phyloP scores from a whole-genome alignment of 2,888 invertebrate genomes.

The Conops quadrifasciatus region DNA sequence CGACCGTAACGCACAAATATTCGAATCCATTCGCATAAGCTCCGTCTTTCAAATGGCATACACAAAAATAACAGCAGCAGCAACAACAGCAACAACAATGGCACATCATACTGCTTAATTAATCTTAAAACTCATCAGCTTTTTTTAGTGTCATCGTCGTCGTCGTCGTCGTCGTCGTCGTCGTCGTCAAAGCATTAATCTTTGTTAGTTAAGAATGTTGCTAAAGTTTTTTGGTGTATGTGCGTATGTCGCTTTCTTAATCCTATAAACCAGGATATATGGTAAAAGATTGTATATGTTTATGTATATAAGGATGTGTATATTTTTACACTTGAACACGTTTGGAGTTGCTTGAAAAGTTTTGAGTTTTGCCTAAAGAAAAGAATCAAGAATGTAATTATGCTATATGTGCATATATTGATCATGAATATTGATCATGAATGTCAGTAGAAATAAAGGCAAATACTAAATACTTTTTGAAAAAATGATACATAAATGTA shows the following conservation, averaged over 20 bases:
- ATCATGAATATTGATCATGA: too few species aligned
- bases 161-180: conserved; percentile 42
- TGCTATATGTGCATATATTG: too few species aligned
- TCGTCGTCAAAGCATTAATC: conserved; percentile 56
- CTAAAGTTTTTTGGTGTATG: conserved; percentile 23
- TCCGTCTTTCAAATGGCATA: not conserved
- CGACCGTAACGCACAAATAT: conserved; percentile 30
- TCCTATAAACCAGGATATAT: conserved; percentile 10
- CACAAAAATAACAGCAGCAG: not conserved
- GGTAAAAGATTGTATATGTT: not conserved
- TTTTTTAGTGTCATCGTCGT: not conserved
- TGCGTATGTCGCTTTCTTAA: conserved; percentile 15
- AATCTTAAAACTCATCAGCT: conserved; percentile 59
- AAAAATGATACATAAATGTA: too few species aligned
- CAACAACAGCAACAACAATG: not conserved
- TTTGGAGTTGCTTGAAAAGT: too few species aligned
- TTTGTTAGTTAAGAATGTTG: conserved; percentile 46
- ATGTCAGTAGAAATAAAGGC: too few species aligned
- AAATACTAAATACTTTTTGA: too few species aligned
- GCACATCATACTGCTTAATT: conserved; percentile 55
- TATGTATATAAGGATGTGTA: not conserved
- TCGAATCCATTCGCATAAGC: too few species aligned
- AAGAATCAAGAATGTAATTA: too few species aligned
- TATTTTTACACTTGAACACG: too few species aligned
- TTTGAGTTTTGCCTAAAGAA: too few species aligned